Evolutionary conservation across 1,140 invertebrate species (phyloP).

Genomic region (Drusus annulatus): DNA sequence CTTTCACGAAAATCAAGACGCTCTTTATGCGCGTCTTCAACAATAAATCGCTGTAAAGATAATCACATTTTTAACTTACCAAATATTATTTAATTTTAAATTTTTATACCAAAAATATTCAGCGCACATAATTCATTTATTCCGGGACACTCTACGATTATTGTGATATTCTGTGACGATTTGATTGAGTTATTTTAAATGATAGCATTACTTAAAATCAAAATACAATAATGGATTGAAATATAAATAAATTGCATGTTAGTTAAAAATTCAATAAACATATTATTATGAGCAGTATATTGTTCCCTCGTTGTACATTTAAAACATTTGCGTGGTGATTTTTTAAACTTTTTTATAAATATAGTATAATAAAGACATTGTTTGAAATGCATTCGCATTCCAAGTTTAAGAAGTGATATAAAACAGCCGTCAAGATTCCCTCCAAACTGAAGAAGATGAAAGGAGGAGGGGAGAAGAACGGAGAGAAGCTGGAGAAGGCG

Average conservation of each 20-base stretch:
- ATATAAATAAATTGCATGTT: constrained; percentile 20
- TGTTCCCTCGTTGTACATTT: background rate
- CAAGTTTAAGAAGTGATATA: constrained; percentile 16
- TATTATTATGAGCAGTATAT: background rate
- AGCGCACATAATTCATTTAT: background rate
- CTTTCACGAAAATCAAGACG: constrained; percentile 53
- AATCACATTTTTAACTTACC: too few species aligned
- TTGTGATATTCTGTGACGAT: constrained; percentile 3
- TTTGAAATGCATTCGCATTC: constrained; percentile 34
- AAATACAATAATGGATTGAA: too few species aligned
- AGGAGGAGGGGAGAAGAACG: constrained; percentile 29
- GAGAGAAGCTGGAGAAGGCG: constrained; percentile 29
- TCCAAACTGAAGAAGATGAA: constrained; percentile 55
- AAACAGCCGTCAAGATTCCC: constrained; percentile 51
- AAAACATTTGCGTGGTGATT: constrained; percentile 15
- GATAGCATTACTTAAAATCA: too few species aligned
- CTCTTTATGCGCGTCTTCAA: constrained; percentile 51
- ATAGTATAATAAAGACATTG: too few species aligned
- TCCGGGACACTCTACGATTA: background rate
- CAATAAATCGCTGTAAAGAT: constrained; percentile 44
- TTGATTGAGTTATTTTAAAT: background rate
- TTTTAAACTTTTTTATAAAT: background rate
- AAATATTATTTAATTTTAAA: too few species aligned
- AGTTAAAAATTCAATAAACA: background rate
- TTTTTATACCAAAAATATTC: too few species aligned